A percentile compares a stretch with the other conserved stretches of the same genome.
Conservation (phyloP, 2,113 vertebrate species). For the Tachysurus fulvidraco region DNA sequence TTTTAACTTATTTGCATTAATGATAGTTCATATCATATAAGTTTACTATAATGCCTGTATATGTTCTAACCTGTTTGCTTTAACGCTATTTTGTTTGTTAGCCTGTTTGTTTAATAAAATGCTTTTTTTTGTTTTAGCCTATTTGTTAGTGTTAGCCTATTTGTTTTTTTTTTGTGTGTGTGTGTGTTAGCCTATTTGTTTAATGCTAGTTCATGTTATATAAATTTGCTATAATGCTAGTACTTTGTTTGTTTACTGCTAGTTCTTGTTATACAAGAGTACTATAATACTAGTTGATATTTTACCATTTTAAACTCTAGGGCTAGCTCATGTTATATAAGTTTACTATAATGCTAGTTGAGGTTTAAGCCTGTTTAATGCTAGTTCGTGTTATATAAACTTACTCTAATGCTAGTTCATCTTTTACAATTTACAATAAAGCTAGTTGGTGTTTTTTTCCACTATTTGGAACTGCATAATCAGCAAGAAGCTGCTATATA, state of each 20-base stretch:
- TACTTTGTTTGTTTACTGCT: neutral
- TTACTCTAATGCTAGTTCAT: neutral
- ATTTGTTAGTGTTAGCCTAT: too few relatives aligned
- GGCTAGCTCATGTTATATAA: neutral
- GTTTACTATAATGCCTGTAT: neutral
- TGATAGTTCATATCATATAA: neutral
- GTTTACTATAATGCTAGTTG: neutral
- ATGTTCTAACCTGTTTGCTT: neutral
- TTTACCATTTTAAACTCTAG: neutral
- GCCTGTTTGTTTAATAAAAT: neutral
- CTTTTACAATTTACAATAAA: neutral
- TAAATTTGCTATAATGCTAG: neutral
- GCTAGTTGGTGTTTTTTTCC: neutral
- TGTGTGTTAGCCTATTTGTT: too few relatives aligned
- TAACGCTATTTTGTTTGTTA: neutral
- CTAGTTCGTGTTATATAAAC: neutral
- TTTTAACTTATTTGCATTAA: neutral
- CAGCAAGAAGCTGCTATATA: neutral
- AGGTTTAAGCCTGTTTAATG: neutral
- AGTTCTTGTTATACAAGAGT: neutral
- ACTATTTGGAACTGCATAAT: neutral
- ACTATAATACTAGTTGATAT: neutral
- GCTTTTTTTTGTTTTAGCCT: too few relatives aligned
- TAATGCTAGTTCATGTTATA: neutral
- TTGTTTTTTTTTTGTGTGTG: too few relatives aligned